phyloP scores from a whole-genome alignment of 2,113 vertebrate species.

The Crotalus viridis region DNA sequence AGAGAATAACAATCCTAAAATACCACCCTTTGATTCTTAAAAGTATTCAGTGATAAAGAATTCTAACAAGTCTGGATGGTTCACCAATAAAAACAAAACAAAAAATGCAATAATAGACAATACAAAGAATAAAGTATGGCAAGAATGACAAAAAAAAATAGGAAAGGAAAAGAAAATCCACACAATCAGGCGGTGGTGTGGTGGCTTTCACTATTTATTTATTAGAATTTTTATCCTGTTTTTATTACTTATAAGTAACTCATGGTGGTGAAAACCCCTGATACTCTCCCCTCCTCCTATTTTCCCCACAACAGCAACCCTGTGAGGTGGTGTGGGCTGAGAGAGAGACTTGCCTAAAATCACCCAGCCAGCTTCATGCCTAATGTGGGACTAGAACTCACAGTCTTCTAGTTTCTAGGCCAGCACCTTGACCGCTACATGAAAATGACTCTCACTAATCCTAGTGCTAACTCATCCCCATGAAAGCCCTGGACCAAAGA shows the following conservation, averaged over 20 bases:
- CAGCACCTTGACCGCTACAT: neutral
- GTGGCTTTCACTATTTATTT: neutral
- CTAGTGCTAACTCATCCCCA: neutral
- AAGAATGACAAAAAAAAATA: neutral
- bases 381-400: neutral
- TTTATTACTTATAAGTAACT: neutral
- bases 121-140: neutral
- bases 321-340: neutral
- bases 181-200: accelerated
- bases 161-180: neutral
- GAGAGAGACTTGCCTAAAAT: neutral
- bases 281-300: neutral
- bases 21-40: neutral
- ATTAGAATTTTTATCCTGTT: neutral
- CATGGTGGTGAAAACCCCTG: neutral
- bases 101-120: neutral
- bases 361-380: neutral
- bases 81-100: neutral
- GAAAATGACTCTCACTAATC: neutral
- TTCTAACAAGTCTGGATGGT: neutral
- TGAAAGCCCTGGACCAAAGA: neutral
- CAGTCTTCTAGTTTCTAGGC: neutral
- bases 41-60: neutral
- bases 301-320: neutral
- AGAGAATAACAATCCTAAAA: neutral